Conservation (phyloP, 2,113 vertebrate genomes). For the Castor canadensis region DNA sequence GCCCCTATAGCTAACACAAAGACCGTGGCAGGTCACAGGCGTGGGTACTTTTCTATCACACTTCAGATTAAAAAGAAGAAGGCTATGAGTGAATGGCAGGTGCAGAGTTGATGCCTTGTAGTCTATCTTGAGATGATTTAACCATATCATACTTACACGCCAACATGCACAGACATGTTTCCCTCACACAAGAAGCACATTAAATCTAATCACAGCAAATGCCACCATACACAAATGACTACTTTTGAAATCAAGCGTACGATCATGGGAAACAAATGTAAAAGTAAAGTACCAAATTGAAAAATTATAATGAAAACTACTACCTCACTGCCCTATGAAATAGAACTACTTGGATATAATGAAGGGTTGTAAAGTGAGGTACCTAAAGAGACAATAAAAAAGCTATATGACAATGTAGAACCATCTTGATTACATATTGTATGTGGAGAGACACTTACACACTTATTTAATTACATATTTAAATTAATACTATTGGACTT, state of each 20-base stretch:
- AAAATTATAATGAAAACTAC: neutral
- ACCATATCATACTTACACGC: neutral
- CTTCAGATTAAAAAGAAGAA: neutral
- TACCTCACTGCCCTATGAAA: neutral
- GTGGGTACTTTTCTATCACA: neutral
- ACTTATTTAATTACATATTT: slow-evolving; percentile 3
- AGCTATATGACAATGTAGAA: neutral
- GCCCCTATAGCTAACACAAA: neutral
- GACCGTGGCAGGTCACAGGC: neutral
- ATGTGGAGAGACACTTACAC: neutral
- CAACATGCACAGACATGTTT: neutral
- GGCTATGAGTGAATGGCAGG: neutral
- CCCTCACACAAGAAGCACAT: neutral
- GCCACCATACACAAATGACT: too few relatives aligned
- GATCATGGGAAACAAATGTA: neutral
- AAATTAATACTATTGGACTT: neutral
- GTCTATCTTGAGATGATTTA: neutral
- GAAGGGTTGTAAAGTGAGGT: neutral
- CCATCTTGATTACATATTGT: neutral
- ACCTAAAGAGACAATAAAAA: neutral
- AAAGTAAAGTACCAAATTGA: neutral
- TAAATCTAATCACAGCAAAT: neutral
- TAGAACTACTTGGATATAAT: neutral
- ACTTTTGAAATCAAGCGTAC: neutral
- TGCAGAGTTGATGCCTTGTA: neutral